phyloP scores from a whole-genome alignment of 2,797 vertebrate species.

The Botia kubotai region DNA sequence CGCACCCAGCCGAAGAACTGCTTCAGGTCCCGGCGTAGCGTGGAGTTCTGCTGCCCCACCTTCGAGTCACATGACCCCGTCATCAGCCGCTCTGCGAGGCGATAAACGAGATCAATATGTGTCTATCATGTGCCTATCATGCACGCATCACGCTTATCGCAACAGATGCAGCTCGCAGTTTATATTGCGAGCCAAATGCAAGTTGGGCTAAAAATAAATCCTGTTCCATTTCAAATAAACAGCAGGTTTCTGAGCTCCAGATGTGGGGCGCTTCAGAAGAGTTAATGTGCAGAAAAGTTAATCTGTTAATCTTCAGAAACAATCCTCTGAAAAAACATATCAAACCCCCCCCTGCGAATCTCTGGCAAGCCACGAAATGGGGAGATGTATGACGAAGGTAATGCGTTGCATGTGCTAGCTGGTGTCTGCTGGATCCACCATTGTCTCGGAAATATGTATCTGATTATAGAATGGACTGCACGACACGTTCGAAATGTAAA shows the following conservation, averaged over 20 bases:
- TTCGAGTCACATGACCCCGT: constrained; percentile 83
- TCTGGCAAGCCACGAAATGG: constrained; percentile 57
- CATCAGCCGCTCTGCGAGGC: constrained; percentile 77
- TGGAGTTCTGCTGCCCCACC: constrained; percentile 83
- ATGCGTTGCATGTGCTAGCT: constrained; percentile 59
- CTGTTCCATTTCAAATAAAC: constrained; percentile 61
- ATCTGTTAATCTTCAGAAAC: constrained; percentile 63
- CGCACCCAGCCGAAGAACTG: constrained; percentile 99
- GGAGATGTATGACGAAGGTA: constrained; percentile 59
- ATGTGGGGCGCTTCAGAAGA: constrained; percentile 49
- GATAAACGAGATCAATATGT: constrained; percentile 17
- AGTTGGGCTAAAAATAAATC: constrained; percentile 59
- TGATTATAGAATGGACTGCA: constrained; percentile 49
- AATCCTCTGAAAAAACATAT: constrained; percentile 58
- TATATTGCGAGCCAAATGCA: constrained; percentile 43
- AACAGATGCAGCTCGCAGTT: constrained; percentile 31
- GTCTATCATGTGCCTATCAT: neutral
- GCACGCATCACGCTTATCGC: constrained; percentile 12
- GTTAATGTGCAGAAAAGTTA: constrained; percentile 57
- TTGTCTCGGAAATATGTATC: constrained; percentile 55
- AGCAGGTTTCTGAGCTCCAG: constrained; percentile 56
- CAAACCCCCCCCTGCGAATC: constrained; percentile 55
- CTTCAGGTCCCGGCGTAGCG: constrained; percentile 92
- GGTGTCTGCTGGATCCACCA: constrained; percentile 52
- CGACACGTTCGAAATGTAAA: constrained; percentile 42